These are phyloP conservation scores for Tetrax tetrax DNA, from an alignment of 2,113 vertebrate species.

Conservation along the genomic window DNA sequence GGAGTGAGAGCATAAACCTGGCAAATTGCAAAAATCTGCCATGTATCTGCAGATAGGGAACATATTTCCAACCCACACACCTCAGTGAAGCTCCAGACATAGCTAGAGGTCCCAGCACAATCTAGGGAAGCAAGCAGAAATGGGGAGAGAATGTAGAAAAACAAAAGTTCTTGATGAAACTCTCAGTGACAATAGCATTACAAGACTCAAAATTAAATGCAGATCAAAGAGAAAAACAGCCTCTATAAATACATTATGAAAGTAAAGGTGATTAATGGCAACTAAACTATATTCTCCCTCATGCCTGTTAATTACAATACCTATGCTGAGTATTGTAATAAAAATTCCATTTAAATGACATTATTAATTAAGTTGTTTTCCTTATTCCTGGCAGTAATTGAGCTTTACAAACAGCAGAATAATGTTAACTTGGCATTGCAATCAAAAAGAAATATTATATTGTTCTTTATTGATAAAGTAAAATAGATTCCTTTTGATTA, in stretches of 20 bases:
- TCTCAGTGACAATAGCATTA: not conserved
- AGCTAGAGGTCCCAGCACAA: not conserved
- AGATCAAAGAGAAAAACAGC: slow-evolving; percentile 3
- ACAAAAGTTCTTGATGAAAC: not conserved
- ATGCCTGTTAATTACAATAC: slow-evolving; percentile 34
- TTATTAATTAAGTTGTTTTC: slow-evolving; percentile 62
- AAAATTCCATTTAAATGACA: slow-evolving; percentile 43
- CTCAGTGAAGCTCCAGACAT: not conserved
- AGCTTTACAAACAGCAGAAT: slow-evolving; percentile 37
- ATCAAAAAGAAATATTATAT: slow-evolving; percentile 38
- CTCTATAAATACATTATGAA: not conserved
- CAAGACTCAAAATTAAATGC: slow-evolving; percentile 19
- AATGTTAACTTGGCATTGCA: slow-evolving; percentile 32
- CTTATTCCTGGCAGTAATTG: slow-evolving; percentile 36
- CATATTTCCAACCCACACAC: not conserved
- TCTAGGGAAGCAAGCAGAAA: not conserved
- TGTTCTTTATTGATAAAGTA: not conserved
- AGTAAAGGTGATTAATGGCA: slow-evolving; percentile 44
- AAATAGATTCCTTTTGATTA: slow-evolving; percentile 7
- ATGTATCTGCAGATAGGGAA: not conserved
- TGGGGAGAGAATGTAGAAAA: not conserved
- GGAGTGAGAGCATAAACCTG: not conserved
- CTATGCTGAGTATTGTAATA: slow-evolving; percentile 28
- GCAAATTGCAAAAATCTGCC: not conserved
- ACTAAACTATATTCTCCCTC: not conserved